These are phyloP conservation scores for Toxotes jaculatrix DNA, from an alignment of 2,113 vertebrate genomes.

Conservation along the genomic window DNA sequence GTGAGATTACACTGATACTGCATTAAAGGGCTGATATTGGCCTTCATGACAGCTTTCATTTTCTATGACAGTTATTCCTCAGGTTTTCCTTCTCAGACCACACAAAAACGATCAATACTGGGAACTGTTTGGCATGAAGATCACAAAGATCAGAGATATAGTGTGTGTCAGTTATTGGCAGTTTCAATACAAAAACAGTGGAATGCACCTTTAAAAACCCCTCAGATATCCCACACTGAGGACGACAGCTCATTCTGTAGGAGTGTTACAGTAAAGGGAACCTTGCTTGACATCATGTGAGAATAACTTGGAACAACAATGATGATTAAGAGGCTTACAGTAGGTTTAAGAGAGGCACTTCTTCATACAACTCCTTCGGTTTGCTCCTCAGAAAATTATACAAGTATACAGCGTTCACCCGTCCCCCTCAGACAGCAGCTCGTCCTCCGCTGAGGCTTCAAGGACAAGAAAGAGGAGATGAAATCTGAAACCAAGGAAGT, in stretches of 20 bases:
- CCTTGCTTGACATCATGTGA: neutral
- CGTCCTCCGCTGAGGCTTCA: neutral
- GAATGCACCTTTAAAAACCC: neutral
- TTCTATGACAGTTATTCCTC: slow-evolving; percentile 13
- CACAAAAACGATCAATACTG: slow-evolving; percentile 52
- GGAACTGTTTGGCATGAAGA: slow-evolving; percentile 58
- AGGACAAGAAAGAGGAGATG: no score
- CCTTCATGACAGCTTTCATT: neutral
- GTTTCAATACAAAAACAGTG: slow-evolving; percentile 36
- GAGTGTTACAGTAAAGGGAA: slow-evolving; percentile 39
- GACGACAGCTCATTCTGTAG: neutral
- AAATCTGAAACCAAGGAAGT: neutral
- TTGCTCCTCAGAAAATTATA: neutral
- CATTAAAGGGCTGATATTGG: no score
- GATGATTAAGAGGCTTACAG: slow-evolving; percentile 12
- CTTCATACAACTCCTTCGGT: slow-evolving; percentile 4
- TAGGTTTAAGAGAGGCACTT: slow-evolving; percentile 50
- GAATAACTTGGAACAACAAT: slow-evolving; percentile 21
- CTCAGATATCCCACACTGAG: neutral
- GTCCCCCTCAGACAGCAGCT: neutral
- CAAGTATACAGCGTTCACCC: neutral
- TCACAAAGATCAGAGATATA: neutral
- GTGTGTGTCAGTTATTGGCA: slow-evolving; percentile 44
- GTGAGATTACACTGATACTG: no score
- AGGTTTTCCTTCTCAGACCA: slow-evolving; percentile 5